phyloP scores from a whole-genome alignment of 2,113 vertebrate species.

The Pseudorhombus dupliciocellatus region DNA sequence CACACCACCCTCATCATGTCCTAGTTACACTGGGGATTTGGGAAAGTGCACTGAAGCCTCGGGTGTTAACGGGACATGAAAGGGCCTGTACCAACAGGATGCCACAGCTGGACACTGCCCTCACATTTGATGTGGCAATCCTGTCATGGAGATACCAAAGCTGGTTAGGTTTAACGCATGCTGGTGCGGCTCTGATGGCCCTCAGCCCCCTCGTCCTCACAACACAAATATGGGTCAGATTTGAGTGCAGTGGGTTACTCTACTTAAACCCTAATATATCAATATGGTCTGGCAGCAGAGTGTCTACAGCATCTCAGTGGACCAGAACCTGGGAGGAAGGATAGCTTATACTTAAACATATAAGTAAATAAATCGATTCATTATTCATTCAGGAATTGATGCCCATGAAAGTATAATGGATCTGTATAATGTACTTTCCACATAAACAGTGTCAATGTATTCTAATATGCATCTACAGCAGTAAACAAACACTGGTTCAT shows the following conservation, averaged over 20 bases:
- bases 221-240: slow-evolving; percentile 48
- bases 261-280: slow-evolving; percentile 23
- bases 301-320: slow-evolving; percentile 8
- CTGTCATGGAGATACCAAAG: slow-evolving; percentile 70
- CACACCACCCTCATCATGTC: slow-evolving; percentile 27
- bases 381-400: slow-evolving; percentile 17
- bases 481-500: slow-evolving; percentile 44
- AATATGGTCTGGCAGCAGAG: slow-evolving; percentile 17
- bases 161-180: slow-evolving; percentile 62
- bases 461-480: neutral
- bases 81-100: slow-evolving; percentile 59
- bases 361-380: slow-evolving; percentile 16
- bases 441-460: slow-evolving; percentile 21
- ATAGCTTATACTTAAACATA: neutral
- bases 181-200: slow-evolving; percentile 53
- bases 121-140: slow-evolving; percentile 73
- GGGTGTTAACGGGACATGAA: slow-evolving; percentile 70
- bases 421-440: neutral
- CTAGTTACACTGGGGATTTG: slow-evolving; percentile 49
- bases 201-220: slow-evolving; percentile 27
- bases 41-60: slow-evolving; percentile 39
- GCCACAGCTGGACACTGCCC: slow-evolving; percentile 65
- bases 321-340: neutral
- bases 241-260: slow-evolving; percentile 31
- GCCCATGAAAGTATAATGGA: slow-evolving; percentile 8